A percentile compares a stretch with the other conserved stretches of the same genome.
Evolutionary conservation across 1,140 invertebrate genomes (phyloP).

Genomic region (Magallana ariakensis): DNA sequence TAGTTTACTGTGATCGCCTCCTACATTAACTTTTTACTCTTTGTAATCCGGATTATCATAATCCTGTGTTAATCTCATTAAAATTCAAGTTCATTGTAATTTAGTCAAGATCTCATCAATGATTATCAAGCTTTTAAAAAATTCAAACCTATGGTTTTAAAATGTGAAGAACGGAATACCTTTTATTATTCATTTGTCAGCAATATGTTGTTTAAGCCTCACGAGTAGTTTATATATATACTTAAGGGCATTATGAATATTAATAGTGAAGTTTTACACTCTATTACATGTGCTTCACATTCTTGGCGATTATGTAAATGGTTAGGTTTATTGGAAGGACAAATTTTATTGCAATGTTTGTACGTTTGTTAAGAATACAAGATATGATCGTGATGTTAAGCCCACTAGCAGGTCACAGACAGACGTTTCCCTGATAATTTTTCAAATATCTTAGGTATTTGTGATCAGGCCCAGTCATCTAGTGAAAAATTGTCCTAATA

Average conservation of each 20-base stretch:
- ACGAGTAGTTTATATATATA: slow-evolving; percentile 6
- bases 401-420: neutral
- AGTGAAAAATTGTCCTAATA: neutral
- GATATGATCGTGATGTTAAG: slow-evolving; percentile 25
- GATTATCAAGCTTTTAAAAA: neutral
- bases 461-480: neutral
- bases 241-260: slow-evolving; percentile 30
- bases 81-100: slow-evolving; percentile 15
- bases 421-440: neutral
- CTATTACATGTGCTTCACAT: slow-evolving; percentile 14
- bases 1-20: neutral
- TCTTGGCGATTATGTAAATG: slow-evolving; percentile 32
- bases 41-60: slow-evolving; percentile 5
- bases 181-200: slow-evolving; percentile 31
- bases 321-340: neutral
- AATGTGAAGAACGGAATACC: too few relatives aligned
- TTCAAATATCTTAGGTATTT: slow-evolving; percentile 16
- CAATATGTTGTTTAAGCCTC: slow-evolving; percentile 14
- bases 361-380: slow-evolving; percentile 1
- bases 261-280: slow-evolving; percentile 15
- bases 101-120: slow-evolving; percentile 6
- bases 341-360: slow-evolving; percentile 18
- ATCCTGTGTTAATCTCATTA: slow-evolving; percentile 16
- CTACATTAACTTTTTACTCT: slow-evolving; percentile 27
- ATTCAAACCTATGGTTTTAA: too few relatives aligned